Conservation (phyloP, 2,888 invertebrate genomes). For the Poecilus cupreus region DNA sequence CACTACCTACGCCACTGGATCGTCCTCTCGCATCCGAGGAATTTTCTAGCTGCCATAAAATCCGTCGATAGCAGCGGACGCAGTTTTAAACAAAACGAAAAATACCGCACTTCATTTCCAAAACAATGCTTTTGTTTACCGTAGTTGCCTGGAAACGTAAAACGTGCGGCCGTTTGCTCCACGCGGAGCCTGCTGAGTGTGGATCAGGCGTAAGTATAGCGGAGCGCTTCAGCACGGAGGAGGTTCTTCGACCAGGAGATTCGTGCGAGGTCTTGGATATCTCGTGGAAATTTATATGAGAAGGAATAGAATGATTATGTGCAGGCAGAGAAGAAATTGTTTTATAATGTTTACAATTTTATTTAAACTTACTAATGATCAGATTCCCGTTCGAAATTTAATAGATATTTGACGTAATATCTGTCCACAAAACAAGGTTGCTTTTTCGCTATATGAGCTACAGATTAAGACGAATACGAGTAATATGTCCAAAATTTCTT, state of each 20-base stretch:
- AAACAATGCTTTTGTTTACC: slow-evolving; percentile 45
- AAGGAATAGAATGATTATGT: neutral
- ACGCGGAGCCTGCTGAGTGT: no score
- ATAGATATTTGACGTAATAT: no score
- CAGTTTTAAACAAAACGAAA: slow-evolving; percentile 48
- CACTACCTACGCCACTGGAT: neutral
- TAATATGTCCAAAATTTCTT: no score
- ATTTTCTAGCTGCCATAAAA: slow-evolving; percentile 26
- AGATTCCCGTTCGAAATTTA: no score
- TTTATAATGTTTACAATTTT: no score
- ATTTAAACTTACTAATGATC: no score
- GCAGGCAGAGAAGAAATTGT: neutral
- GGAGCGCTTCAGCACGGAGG: no score
- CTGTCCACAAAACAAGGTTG: no score
- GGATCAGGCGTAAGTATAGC: no score
- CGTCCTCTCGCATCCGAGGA: neutral
- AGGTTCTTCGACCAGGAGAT: no score
- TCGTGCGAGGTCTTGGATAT: neutral
- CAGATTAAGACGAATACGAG: no score
- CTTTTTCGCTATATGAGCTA: no score
- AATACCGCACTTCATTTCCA: slow-evolving; percentile 32
- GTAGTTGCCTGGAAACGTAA: neutral
- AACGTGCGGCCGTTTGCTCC: neutral
- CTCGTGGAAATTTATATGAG: neutral
- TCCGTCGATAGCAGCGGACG: slow-evolving; percentile 23